Evolutionary conservation across 2,797 vertebrate genomes (phyloP).

Genomic region (Eupleurogrammus muticus): DNA sequence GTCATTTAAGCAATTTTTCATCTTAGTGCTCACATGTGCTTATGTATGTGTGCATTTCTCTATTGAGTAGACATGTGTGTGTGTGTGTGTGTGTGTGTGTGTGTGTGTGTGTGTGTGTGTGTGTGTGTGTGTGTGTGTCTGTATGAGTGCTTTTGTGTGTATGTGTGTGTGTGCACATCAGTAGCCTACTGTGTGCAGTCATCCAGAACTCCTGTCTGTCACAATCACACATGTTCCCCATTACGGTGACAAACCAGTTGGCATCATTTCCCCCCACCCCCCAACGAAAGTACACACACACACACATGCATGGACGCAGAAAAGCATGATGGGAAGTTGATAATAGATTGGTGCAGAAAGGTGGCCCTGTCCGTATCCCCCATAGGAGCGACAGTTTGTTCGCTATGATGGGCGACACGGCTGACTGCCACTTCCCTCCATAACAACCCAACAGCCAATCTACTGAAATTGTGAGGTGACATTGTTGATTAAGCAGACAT

Average conservation of each 20-base stretch:
- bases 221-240: conserved; percentile 76
- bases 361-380: conserved; percentile 49
- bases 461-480: conserved; percentile 64
- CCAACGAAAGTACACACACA: conserved; percentile 25
- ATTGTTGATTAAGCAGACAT: conserved; percentile 71
- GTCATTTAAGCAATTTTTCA: conserved; percentile 17
- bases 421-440: conserved; percentile 76
- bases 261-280: conserved; percentile 62
- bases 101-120: not conserved
- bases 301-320: conserved; percentile 31
- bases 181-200: conserved; percentile 34
- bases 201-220: conserved; percentile 71
- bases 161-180: not conserved
- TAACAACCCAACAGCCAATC: conserved; percentile 67
- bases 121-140: conserved; percentile 9
- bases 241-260: conserved; percentile 78
- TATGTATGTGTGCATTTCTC: not conserved
- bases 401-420: conserved; percentile 70
- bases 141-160: too few relatives aligned
- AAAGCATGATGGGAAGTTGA: conserved; percentile 47
- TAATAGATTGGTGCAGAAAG: conserved; percentile 44
- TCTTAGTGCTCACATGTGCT: not conserved
- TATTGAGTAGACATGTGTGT: conserved; percentile 5
- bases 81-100: conserved; percentile 19
- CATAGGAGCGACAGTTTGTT: conserved; percentile 65